These are phyloP conservation scores for Halictus ligatus DNA, from an alignment of 2,888 invertebrate genomes.

Conservation along the genomic window DNA sequence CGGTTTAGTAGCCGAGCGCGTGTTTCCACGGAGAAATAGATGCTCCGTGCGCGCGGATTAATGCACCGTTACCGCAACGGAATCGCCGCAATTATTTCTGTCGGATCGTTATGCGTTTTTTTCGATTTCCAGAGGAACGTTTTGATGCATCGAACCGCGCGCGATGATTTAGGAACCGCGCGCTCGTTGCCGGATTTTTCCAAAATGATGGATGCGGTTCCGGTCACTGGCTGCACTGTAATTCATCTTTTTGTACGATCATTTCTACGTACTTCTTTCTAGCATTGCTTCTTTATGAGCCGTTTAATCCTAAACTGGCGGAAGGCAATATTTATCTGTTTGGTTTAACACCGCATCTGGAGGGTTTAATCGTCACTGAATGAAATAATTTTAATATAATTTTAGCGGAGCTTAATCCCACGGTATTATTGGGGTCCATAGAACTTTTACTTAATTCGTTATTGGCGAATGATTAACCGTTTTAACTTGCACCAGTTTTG, in stretches of 20 bases:
- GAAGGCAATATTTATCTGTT: not conserved
- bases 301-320: not conserved
- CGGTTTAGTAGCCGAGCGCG: conserved; percentile 15
- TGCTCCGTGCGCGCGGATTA: not conserved
- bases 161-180: not conserved
- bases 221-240: not conserved
- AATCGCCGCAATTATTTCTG: not conserved
- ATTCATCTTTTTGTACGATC: not conserved
- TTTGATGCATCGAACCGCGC: not conserved
- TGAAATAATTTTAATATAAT: not conserved
- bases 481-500: too few relatives aligned
- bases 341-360: not conserved
- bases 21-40: conserved; percentile 10
- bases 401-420: too few relatives aligned
- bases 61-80: not conserved
- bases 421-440: too few relatives aligned
- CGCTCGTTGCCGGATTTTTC: not conserved
- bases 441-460: too few relatives aligned
- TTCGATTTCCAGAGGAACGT: not conserved
- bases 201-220: not conserved
- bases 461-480: too few relatives aligned
- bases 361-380: not conserved
- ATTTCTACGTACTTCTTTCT: not conserved
- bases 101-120: not conserved
- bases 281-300: not conserved